phyloP scores from a whole-genome alignment of 2,113 vertebrate genomes.

The Rhinogobius similis region DNA sequence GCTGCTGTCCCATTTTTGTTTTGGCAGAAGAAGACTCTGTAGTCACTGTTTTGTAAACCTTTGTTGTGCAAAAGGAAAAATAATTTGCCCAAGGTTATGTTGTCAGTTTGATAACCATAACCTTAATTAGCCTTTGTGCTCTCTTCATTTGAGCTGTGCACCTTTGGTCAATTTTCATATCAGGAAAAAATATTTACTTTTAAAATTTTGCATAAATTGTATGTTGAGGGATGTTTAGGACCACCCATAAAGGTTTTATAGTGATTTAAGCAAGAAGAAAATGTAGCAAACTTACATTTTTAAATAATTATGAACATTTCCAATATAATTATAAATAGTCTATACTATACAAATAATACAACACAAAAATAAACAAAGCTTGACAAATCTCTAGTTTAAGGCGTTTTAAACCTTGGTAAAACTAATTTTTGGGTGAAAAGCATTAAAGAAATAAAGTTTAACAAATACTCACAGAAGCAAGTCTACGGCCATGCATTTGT shows the following conservation, averaged over 20 bases:
- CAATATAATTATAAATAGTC: background rate
- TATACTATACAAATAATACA: background rate
- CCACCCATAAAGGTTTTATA: too few relatives aligned
- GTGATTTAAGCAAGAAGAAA: too few relatives aligned
- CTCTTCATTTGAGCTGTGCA: too few relatives aligned
- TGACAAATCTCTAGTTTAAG: too few relatives aligned
- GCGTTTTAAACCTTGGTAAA: background rate
- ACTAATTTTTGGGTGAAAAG: background rate
- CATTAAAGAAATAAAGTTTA: background rate
- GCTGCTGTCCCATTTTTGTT: constrained; percentile 42
- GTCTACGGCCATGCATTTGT: constrained; percentile 73
- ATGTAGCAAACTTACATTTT: background rate
- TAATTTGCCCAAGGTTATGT: background rate
- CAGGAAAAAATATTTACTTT: too few relatives aligned
- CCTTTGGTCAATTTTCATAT: too few relatives aligned
- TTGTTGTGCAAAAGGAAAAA: background rate
- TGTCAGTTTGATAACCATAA: background rate
- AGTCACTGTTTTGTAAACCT: background rate
- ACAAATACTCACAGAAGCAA: constrained; percentile 74
- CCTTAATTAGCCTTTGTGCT: background rate
- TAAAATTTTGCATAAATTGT: too few relatives aligned
- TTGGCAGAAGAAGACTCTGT: background rate
- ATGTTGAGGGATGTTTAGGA: too few relatives aligned
- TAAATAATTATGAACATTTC: background rate
- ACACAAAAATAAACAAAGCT: background rate